Evolutionary conservation across 2,888 invertebrate species (phyloP).

Genomic region (Petrolisthes cinctipes): DNA sequence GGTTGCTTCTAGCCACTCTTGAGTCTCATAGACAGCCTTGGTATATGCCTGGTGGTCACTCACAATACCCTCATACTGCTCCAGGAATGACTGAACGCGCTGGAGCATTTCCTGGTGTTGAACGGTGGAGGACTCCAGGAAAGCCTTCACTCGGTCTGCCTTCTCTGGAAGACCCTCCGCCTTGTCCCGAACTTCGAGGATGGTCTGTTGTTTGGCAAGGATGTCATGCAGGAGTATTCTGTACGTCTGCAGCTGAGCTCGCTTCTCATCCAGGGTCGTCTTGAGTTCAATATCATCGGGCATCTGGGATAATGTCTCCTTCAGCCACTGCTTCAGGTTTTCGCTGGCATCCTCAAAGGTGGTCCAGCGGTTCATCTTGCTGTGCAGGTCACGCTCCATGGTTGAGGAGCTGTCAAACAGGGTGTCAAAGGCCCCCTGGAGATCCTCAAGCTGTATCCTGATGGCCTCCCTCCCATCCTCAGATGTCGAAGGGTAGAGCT

Average conservation of each 20-base stretch:
- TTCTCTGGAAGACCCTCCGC: slow-evolving; percentile 84
- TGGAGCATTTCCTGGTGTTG: slow-evolving; percentile 81
- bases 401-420: slow-evolving; percentile 84
- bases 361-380: slow-evolving; percentile 84
- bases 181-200: slow-evolving; percentile 84
- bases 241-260: slow-evolving; percentile 87
- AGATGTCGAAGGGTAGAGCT: slow-evolving; percentile 86
- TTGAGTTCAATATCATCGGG: slow-evolving; percentile 84
- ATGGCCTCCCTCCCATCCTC: slow-evolving; percentile 88
- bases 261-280: slow-evolving; percentile 90
- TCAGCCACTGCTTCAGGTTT: slow-evolving; percentile 83
- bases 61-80: slow-evolving; percentile 88
- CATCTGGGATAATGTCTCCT: slow-evolving; percentile 80
- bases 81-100: slow-evolving; percentile 82
- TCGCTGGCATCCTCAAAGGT: slow-evolving; percentile 90
- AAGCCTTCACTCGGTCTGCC: slow-evolving; percentile 80
- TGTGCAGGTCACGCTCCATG: slow-evolving; percentile 84
- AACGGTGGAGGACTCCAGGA: slow-evolving; percentile 78
- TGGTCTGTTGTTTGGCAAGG: slow-evolving; percentile 81
- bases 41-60: slow-evolving; percentile 90
- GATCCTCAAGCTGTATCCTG: slow-evolving; percentile 84
- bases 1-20: slow-evolving; percentile 89
- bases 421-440: slow-evolving; percentile 85
- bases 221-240: slow-evolving; percentile 85
- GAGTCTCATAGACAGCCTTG: slow-evolving; percentile 86